phyloP scores from a whole-genome alignment of 2,797 vertebrate species.

The Xerus rutilus region DNA sequence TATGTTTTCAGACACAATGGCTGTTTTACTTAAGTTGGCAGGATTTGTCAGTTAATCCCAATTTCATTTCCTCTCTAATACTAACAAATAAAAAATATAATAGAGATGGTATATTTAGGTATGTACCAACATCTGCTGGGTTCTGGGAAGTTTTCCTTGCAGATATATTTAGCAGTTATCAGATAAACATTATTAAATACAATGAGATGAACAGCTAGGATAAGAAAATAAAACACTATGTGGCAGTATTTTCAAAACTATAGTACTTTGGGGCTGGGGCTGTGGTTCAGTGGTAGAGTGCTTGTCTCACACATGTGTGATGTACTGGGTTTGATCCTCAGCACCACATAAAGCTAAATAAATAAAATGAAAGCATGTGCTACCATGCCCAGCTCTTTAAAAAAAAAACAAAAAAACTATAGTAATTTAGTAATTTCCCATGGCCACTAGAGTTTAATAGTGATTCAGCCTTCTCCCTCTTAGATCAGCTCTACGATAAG shows the following conservation, averaged over 20 bases:
- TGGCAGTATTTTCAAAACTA: conserved; percentile 1
- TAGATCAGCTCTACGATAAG: conserved; percentile 23
- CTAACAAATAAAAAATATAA: conserved; percentile 45
- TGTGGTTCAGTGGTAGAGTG: no score
- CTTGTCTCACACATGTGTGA: no score
- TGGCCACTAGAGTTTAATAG: neutral
- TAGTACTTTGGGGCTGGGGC: neutral
- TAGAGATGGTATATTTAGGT: conserved; percentile 15
- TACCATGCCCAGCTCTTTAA: no score
- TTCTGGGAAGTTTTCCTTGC: conserved; percentile 28
- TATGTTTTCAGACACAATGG: neutral
- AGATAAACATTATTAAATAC: conserved; percentile 49
- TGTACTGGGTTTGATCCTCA: no score
- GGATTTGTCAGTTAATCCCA: neutral
- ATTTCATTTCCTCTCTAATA: neutral
- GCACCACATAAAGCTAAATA: no score
- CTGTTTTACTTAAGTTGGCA: conserved; percentile 22
- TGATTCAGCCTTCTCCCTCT: neutral
- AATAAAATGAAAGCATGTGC: no score
- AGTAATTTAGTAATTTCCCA: neutral
- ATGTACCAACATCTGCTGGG: neutral
- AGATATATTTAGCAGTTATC: conserved; percentile 54
- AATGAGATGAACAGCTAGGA: neutral
- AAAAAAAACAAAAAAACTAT: neutral
- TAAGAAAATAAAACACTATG: conserved; percentile 32